Conservation (phyloP, 2,797 vertebrate species). For the Naso thynnoides region DNA sequence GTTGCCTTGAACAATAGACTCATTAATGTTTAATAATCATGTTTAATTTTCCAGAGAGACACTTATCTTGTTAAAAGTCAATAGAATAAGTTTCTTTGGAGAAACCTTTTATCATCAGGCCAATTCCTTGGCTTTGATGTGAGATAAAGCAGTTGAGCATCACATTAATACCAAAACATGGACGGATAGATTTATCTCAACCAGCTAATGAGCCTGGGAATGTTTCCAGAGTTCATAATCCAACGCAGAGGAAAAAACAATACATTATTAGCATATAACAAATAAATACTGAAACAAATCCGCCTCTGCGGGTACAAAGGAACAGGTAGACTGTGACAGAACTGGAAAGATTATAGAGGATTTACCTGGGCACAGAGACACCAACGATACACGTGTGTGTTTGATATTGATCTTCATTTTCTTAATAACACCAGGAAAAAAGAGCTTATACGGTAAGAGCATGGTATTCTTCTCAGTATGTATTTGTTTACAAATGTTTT, state of each 20-base stretch:
- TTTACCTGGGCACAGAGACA: slow-evolving; percentile 53
- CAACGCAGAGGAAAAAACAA: slow-evolving; percentile 75
- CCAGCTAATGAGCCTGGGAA: slow-evolving; percentile 80
- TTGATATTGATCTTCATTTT: slow-evolving; percentile 44
- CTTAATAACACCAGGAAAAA: slow-evolving; percentile 26
- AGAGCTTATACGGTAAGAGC: slow-evolving; percentile 14
- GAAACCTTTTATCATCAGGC: slow-evolving; percentile 75
- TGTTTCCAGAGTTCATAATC: slow-evolving; percentile 76
- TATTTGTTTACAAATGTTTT: slow-evolving; percentile 11
- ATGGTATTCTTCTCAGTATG: slow-evolving; percentile 10
- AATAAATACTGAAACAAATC: slow-evolving; percentile 65
- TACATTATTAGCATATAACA: slow-evolving; percentile 79
- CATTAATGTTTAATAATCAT: slow-evolving; percentile 69
- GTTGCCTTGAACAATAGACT: slow-evolving; percentile 49
- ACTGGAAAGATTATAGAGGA: slow-evolving; percentile 64
- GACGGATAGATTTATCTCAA: slow-evolving; percentile 75
- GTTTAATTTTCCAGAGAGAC: slow-evolving; percentile 67
- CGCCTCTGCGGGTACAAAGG: slow-evolving; percentile 55
- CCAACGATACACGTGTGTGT: slow-evolving; percentile 14
- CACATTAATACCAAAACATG: slow-evolving; percentile 76
- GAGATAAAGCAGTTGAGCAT: slow-evolving; percentile 77
- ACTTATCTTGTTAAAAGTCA: slow-evolving; percentile 70
- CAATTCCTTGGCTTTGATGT: slow-evolving; percentile 79
- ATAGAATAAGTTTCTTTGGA: slow-evolving; percentile 64
- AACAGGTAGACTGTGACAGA: slow-evolving; percentile 61